A percentile compares a stretch with the other conserved stretches of the same genome.
These are phyloP conservation scores for Gavia stellata DNA, from an alignment of 2,113 vertebrate genomes.

Conservation along the genomic window DNA sequence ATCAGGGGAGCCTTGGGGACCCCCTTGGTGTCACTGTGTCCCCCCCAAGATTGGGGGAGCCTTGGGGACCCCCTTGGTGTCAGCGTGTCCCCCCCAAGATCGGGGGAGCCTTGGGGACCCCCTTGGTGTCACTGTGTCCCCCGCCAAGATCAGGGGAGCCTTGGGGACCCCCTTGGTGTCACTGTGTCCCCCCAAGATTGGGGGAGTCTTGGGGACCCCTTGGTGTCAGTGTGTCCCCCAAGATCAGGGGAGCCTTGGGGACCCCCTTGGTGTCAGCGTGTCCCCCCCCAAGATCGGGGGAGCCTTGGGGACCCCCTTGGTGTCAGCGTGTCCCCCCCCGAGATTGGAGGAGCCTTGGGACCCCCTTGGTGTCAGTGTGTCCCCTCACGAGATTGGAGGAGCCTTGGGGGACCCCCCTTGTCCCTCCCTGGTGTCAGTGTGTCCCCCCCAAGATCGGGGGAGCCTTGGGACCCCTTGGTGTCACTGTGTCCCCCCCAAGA, in stretches of 20 bases:
- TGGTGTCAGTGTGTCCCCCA: not conserved
- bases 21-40: too few relatives aligned
- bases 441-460: too few relatives aligned
- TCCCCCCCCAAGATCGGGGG: not conserved
- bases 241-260: not conserved
- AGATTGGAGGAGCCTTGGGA: not conserved
- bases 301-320: not conserved
- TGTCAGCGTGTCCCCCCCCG: not conserved
- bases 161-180: not conserved
- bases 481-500: too few relatives aligned
- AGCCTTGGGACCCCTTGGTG: too few relatives aligned
- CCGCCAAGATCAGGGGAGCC: accelerated
- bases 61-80: not conserved
- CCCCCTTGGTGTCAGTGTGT: too few relatives aligned
- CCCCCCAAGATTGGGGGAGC: too few relatives aligned
- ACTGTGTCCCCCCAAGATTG: accelerated
- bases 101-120: too few relatives aligned
- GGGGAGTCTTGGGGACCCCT: not conserved
- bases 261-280: not conserved
- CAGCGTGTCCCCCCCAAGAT: not conserved
- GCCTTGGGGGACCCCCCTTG: too few relatives aligned
- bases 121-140: not conserved
- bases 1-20: too few relatives aligned
- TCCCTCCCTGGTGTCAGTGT: too few relatives aligned
- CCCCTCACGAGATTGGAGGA: too few relatives aligned